Evolutionary conservation across 2,888 invertebrate species (phyloP).

Genomic region (Eulithis prunata): DNA sequence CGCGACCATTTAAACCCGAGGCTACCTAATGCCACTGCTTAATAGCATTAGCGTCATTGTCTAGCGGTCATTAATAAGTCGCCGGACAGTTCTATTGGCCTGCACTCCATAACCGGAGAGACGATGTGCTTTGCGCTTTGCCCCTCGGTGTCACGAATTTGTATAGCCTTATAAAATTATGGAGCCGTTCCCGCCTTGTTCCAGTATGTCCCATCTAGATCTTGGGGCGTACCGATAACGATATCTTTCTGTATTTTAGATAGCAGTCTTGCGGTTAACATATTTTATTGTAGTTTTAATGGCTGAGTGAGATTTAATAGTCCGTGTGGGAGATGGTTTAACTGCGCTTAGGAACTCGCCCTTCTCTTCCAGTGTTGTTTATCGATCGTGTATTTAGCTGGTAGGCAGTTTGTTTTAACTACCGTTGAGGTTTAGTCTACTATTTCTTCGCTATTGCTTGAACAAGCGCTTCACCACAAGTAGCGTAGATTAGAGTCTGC

Average conservation of each 20-base stretch:
- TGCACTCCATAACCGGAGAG: conserved; percentile 68
- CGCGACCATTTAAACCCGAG: conserved; percentile 61
- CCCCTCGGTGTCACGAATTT: conserved; percentile 73
- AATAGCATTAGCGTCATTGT: conserved; percentile 81
- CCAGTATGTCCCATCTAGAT: conserved; percentile 46
- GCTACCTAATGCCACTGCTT: conserved; percentile 68
- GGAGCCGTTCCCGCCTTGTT: conserved; percentile 47
- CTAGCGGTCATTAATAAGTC: conserved; percentile 77
- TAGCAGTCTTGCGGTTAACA: conserved; percentile 30
- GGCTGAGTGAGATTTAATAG: conserved; percentile 34
- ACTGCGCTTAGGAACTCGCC: conserved; percentile 21
- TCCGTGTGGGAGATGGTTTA: conserved; percentile 30
- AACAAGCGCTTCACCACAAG: background rate
- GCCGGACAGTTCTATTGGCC: conserved; percentile 76
- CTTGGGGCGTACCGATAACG: conserved; percentile 35
- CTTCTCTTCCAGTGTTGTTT: conserved; percentile 42
- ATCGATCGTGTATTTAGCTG: conserved; percentile 33
- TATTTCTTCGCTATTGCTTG: background rate
- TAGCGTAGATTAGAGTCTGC: background rate
- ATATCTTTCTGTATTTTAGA: conserved; percentile 34
- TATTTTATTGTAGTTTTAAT: conserved; percentile 39
- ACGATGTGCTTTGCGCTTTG: conserved; percentile 50
- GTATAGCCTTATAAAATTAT: conserved; percentile 58
- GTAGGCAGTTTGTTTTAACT: conserved; percentile 18
- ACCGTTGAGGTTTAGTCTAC: conserved; percentile 13